Conservation (phyloP, 2,797 vertebrate genomes). For the Sphaeramia orbicularis region DNA sequence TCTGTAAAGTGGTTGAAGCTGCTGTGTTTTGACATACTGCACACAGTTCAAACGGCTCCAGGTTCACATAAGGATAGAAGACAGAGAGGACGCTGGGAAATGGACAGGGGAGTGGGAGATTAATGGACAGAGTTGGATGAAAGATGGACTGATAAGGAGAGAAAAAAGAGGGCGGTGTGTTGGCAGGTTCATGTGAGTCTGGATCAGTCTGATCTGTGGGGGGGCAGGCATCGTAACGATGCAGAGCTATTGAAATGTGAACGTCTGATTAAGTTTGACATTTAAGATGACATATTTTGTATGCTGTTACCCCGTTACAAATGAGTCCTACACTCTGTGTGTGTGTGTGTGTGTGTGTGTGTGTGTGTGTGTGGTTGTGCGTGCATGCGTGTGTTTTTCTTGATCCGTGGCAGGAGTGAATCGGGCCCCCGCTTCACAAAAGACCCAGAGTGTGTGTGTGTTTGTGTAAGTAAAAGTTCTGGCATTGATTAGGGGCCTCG, state of each 20-base stretch:
- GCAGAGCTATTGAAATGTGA: constrained; percentile 70
- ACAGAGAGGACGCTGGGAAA: constrained; percentile 27
- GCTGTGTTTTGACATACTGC: neutral
- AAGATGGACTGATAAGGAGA: constrained; percentile 51
- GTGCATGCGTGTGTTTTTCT: constrained; percentile 44
- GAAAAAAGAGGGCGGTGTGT: constrained; percentile 30
- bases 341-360: constrained; percentile 45
- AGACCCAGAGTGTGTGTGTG: constrained; percentile 35
- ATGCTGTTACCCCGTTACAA: constrained; percentile 78
- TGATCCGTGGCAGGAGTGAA: constrained; percentile 57
- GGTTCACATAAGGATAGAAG: constrained; percentile 38
- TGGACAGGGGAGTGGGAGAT: constrained; percentile 41
- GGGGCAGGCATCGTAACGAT: constrained; percentile 42
- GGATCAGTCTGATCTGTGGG: no score
- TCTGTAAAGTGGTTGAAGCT: constrained; percentile 16
- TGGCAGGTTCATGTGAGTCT: constrained; percentile 43
- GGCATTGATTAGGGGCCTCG: constrained; percentile 76
- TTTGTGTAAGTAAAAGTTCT: constrained; percentile 49
- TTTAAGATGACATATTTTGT: constrained; percentile 84
- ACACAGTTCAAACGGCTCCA: no score
- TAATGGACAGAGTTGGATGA: constrained; percentile 55
- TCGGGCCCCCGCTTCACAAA: constrained; percentile 51
- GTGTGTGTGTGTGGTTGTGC: constrained; percentile 28
- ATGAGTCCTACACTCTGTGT: constrained; percentile 70
- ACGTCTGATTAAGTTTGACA: constrained; percentile 83